These are phyloP conservation scores for Sicus ferrugineus DNA, from an alignment of 2,888 invertebrate species.

Conservation along the genomic window DNA sequence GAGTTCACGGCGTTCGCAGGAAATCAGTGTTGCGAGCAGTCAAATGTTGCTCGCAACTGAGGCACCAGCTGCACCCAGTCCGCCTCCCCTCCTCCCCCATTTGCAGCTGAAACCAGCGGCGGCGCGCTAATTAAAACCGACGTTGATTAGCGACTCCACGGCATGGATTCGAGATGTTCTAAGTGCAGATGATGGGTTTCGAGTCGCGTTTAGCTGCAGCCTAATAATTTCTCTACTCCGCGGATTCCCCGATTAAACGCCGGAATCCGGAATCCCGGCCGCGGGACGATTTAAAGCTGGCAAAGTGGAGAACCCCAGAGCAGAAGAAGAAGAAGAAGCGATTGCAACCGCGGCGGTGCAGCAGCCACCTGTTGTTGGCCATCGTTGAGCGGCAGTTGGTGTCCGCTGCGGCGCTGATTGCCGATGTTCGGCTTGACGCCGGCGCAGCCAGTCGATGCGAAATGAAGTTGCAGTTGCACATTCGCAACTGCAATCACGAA, in stretches of 20 bases:
- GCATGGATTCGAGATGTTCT: constrained; percentile 48
- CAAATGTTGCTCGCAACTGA: background rate
- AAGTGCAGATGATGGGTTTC: constrained; percentile 50
- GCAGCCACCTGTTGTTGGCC: constrained; percentile 56
- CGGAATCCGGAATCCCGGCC: background rate
- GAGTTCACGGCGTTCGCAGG: too few species aligned
- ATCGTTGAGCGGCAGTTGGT: constrained; percentile 34
- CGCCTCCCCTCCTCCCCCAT: too few species aligned
- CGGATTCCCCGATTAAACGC: constrained; percentile 19
- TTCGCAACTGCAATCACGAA: constrained; percentile 52
- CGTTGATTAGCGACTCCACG: constrained; percentile 54
- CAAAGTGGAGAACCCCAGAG: background rate
- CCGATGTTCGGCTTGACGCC: constrained; percentile 26
- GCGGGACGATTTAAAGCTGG: background rate
- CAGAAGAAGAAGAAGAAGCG: background rate
- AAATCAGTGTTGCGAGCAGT: too few species aligned
- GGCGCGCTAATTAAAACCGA: constrained; percentile 46
- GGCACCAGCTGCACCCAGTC: background rate
- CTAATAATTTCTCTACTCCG: constrained; percentile 43
- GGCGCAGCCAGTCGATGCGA: constrained; percentile 43
- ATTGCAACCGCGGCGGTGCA: background rate
- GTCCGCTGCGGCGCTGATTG: constrained; percentile 25
- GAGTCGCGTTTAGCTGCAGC: constrained; percentile 44
- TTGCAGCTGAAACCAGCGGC: too few species aligned
- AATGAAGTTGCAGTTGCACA: constrained; percentile 37